Evolutionary conservation across 2,113 vertebrate species (phyloP).

Genomic region (Brachirus orientalis): DNA sequence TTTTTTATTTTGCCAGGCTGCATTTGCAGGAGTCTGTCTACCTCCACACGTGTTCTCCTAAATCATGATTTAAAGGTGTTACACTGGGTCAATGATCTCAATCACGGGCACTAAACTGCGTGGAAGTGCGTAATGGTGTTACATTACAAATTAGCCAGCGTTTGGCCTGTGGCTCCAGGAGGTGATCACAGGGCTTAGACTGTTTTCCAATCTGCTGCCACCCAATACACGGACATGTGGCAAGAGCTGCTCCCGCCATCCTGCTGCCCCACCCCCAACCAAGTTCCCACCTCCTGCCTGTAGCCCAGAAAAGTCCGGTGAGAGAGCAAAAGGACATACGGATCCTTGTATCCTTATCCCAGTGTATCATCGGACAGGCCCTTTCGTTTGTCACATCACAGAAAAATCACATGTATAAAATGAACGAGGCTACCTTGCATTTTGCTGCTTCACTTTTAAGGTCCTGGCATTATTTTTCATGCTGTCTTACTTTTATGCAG

Average conservation of each 20-base stretch:
- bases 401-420: background rate
- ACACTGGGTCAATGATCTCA: background rate
- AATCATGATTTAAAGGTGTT: constrained; percentile 2
- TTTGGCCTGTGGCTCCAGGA: constrained; percentile 38
- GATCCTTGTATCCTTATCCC: background rate
- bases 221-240: constrained; percentile 70
- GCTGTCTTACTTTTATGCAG: too few species aligned
- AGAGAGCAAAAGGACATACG: constrained; percentile 41
- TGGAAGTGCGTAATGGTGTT: constrained; percentile 10
- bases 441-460: too few species aligned
- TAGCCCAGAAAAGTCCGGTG: constrained; percentile 35
- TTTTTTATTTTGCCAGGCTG: background rate
- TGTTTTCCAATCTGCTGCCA: constrained; percentile 64
- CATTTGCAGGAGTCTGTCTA: background rate
- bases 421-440: too few species aligned
- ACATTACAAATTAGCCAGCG: constrained; percentile 19
- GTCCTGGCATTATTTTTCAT: too few species aligned
- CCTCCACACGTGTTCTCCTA: background rate
- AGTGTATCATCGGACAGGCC: background rate
- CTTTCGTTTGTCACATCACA: too few species aligned
- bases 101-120: background rate
- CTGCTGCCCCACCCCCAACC: constrained; percentile 53
- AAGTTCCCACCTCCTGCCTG: constrained; percentile 36
- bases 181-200: constrained; percentile 19
- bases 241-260: constrained; percentile 48